Percentiles rank a stretch among this genome's conserved stretches.
Evolutionary conservation across 2,888 invertebrate species (phyloP).

Genomic region (Diaprepes abbreviatus): DNA sequence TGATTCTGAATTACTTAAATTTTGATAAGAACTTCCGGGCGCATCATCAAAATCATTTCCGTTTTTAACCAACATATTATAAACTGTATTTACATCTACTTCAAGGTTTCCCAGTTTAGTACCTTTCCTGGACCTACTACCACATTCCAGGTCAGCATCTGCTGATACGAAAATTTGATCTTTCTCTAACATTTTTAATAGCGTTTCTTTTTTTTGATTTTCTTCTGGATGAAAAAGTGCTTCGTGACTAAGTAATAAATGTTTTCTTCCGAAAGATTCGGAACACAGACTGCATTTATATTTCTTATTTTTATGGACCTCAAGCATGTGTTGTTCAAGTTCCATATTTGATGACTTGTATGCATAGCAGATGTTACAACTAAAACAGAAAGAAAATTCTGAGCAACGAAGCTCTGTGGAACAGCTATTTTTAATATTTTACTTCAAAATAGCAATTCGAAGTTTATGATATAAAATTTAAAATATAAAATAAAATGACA

Average conservation of each 20-base stretch:
- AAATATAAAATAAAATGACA: no score
- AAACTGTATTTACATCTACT: not conserved
- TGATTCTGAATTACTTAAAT: no score
- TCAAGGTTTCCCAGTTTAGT: not conserved
- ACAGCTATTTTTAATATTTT: no score
- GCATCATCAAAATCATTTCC: not conserved
- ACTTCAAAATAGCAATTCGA: no score
- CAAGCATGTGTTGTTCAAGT: constrained; percentile 7
- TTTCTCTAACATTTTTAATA: not conserved
- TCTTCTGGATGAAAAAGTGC: constrained; percentile 1
- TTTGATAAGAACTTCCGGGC: not conserved
- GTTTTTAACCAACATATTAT: not conserved
- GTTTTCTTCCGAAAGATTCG: constrained; percentile 8
- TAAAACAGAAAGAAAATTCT: no score
- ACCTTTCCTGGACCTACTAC: not conserved
- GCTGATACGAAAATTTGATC: not conserved
- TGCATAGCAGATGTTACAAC: constrained; percentile 24
- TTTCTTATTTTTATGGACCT: constrained; percentile 5
- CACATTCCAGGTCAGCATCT: not conserved
- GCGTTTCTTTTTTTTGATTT: not conserved
- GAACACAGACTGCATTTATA: constrained; percentile 9
- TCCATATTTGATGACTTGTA: constrained; percentile 10
- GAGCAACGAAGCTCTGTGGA: no score
- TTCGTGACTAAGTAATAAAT: constrained; percentile 11
- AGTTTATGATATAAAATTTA: no score